A percentile compares a stretch with the other conserved stretches of the same genome.
These are phyloP conservation scores for Arrhopalites spinosus DNA, from an alignment of 2,888 invertebrate species.

Conservation along the genomic window DNA sequence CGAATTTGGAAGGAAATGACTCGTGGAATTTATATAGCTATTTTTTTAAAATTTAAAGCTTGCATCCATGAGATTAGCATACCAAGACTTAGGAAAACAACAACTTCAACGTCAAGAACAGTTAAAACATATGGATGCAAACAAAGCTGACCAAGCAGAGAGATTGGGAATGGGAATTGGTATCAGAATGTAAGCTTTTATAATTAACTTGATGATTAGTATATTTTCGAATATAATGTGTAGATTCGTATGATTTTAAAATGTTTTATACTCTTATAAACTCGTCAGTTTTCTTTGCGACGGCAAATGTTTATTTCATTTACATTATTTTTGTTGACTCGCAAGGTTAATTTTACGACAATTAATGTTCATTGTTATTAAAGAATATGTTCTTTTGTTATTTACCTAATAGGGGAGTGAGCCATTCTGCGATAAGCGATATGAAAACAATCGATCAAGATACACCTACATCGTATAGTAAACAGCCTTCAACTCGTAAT, in stretches of 20 bases:
- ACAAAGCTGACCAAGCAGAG: constrained; percentile 85
- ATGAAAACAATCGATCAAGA: constrained; percentile 93
- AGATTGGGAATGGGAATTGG: constrained; percentile 90
- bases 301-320: neutral
- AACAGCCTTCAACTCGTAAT: constrained; percentile 38
- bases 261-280: too few species aligned
- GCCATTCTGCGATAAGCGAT: constrained; percentile 85
- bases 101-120: constrained; percentile 75
- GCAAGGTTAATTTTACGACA: too few species aligned
- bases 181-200: constrained; percentile 62
- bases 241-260: too few species aligned
- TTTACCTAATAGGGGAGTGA: constrained; percentile 71
- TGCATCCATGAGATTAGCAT: constrained; percentile 68
- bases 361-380: too few species aligned
- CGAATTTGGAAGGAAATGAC: too few species aligned
- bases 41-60: constrained; percentile 56
- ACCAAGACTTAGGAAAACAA: constrained; percentile 72
- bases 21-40: too few species aligned
- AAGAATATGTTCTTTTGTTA: too few species aligned
- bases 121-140: constrained; percentile 74
- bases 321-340: neutral
- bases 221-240: too few species aligned
- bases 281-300: constrained; percentile 10
- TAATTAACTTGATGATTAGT: too few species aligned
- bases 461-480: constrained; percentile 63